Conservation (phyloP, 2,113 vertebrate genomes). For the Dipodomys merriami region DNA sequence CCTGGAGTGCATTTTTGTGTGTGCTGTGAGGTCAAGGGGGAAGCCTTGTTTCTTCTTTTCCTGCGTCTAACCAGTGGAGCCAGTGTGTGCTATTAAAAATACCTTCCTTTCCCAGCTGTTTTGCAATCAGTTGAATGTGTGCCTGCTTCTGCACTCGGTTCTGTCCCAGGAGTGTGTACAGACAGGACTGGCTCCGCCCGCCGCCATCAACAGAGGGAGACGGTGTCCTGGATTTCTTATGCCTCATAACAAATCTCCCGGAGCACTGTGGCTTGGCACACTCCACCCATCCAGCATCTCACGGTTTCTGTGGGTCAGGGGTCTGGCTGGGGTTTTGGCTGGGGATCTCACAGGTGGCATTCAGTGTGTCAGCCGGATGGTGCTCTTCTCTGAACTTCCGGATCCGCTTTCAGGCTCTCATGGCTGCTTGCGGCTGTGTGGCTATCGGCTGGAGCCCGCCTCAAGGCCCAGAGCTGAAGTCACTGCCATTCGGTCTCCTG, state of each 20-base stretch:
- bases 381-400: not conserved
- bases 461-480: not conserved
- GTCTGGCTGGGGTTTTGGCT: not conserved
- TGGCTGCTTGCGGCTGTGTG: not conserved
- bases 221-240: fast-evolving
- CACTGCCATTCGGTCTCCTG: not conserved
- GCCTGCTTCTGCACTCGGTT: not conserved
- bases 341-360: not conserved
- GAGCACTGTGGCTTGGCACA: too few relatives aligned
- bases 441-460: not conserved
- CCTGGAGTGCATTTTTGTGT: not conserved
- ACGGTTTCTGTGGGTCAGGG: not conserved
- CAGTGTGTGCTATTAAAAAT: not conserved
- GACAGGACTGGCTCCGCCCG: too few relatives aligned
- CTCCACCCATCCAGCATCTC: too few relatives aligned
- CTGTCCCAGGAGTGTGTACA: not conserved
- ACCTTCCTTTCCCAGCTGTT: too few relatives aligned
- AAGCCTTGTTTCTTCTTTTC: not conserved
- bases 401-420: not conserved
- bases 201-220: not conserved
- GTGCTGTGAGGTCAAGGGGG: not conserved
- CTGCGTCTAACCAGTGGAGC: not conserved
- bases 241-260: fast-evolving
- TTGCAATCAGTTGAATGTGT: fast-evolving
- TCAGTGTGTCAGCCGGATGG: not conserved